Conservation (phyloP, 2,888 invertebrate genomes). For the Drosophila colorata region DNA sequence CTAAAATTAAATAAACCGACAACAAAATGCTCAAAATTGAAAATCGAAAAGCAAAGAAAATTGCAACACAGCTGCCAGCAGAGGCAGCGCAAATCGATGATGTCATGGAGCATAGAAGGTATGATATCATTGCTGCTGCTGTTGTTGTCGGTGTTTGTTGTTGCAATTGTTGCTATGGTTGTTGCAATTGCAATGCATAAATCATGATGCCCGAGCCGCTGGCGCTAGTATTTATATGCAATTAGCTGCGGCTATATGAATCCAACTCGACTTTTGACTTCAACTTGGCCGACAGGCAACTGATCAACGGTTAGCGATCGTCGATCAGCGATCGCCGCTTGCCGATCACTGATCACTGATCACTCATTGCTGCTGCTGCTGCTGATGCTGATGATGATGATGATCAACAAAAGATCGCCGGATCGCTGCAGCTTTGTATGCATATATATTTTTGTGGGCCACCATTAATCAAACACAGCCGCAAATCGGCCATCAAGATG, state of each 20-base stretch:
- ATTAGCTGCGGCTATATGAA: constrained; percentile 44
- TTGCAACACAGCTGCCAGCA: constrained; percentile 27
- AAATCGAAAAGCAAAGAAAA: constrained; percentile 2
- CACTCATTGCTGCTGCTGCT: constrained; percentile 16
- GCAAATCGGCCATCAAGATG: constrained; percentile 73
- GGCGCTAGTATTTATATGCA: constrained; percentile 53
- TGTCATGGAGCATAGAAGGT: constrained; percentile 39
- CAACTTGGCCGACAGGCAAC: constrained; percentile 25
- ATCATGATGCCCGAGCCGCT: constrained; percentile 57
- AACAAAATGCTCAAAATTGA: not conserved
- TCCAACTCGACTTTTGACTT: constrained; percentile 35
- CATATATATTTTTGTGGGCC: constrained; percentile 21
- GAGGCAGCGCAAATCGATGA: constrained; percentile 35
- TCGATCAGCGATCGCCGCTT: constrained; percentile 19
- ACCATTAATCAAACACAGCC: constrained; percentile 69
- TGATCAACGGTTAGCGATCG: constrained; percentile 17
- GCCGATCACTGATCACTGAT: constrained; percentile 16
- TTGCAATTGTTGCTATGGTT: constrained; percentile 5
- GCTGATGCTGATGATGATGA: constrained; percentile 21
- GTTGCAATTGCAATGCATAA: constrained; percentile 29
- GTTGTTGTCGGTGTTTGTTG: constrained; percentile 6
- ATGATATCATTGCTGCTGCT: constrained; percentile 45
- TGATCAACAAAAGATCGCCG: constrained; percentile 10
- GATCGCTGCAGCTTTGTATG: not conserved
- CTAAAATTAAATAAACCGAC: too few relatives aligned